Percentiles rank a stretch among this genome's conserved stretches.
Evolutionary conservation across 2,888 invertebrate species (phyloP).

Genomic region (Palloptera scutellata): DNA sequence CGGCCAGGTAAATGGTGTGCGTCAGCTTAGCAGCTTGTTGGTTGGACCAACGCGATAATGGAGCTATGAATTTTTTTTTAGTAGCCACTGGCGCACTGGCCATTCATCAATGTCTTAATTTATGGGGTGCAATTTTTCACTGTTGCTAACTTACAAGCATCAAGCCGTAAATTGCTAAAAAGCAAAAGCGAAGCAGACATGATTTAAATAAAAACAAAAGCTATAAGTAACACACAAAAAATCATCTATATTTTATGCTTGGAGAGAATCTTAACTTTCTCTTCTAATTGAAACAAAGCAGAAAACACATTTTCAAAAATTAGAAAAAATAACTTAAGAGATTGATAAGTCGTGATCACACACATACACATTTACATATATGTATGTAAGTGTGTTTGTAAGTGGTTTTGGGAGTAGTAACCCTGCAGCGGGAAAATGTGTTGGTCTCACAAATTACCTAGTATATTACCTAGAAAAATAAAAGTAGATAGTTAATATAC

Average conservation of each 20-base stretch:
- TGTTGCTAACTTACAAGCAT: background rate
- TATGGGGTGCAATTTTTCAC: slow-evolving; percentile 50
- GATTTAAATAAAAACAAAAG: slow-evolving; percentile 13
- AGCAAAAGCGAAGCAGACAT: background rate
- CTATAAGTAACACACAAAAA: slow-evolving; percentile 2
- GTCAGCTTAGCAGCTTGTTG: too few species aligned
- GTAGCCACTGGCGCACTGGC: background rate
- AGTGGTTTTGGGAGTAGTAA: too few species aligned
- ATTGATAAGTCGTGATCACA: slow-evolving; percentile 23
- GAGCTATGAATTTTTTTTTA: background rate
- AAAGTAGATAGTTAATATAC: too few species aligned
- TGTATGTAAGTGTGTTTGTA: background rate
- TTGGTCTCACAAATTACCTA: too few species aligned
- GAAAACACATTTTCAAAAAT: slow-evolving; percentile 1
- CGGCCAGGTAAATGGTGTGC: too few species aligned
- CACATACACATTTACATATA: background rate
- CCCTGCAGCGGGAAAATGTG: too few species aligned
- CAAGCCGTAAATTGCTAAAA: background rate
- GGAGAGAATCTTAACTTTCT: slow-evolving; percentile 52
- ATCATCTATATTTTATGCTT: slow-evolving; percentile 35
- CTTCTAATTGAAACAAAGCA: slow-evolving; percentile 53
- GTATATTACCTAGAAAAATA: too few species aligned
- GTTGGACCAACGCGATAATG: background rate
- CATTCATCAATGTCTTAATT: slow-evolving; percentile 36
- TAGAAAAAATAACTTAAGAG: slow-evolving; percentile 9